These are phyloP conservation scores for Pantelozetes paolii DNA, from an alignment of 2,888 invertebrate species.

Conservation along the genomic window DNA sequence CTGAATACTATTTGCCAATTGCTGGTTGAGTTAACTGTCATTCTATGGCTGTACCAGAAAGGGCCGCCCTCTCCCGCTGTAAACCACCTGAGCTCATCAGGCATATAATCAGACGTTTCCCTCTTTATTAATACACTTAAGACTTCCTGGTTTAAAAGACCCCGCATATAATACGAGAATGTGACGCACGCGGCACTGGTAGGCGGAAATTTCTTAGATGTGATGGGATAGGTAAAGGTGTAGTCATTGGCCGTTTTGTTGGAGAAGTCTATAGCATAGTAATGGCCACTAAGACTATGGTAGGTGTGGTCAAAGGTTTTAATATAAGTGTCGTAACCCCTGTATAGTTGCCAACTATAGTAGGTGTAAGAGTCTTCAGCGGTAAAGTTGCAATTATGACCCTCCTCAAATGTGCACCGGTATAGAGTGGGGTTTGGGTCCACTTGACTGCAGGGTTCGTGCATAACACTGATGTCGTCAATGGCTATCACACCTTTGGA, in stretches of 20 bases:
- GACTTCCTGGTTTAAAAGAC: background rate
- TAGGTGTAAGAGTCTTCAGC: background rate
- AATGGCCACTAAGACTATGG: background rate
- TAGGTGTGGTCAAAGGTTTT: constrained; percentile 3
- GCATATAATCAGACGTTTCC: constrained; percentile 7
- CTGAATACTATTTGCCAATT: constrained; percentile 42
- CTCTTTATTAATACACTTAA: constrained; percentile 39
- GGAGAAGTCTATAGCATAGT: background rate
- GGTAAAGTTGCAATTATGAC: constrained; percentile 3
- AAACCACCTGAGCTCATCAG: constrained; percentile 35
- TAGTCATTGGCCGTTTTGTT: background rate
- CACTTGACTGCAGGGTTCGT: background rate
- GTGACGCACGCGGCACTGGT: constrained; percentile 40
- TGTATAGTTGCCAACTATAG: background rate
- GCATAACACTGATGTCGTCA: background rate
- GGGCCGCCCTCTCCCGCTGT: constrained; percentile 39
- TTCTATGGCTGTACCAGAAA: constrained; percentile 44
- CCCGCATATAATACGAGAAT: constrained; percentile 44
- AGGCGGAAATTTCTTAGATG: constrained; percentile 1
- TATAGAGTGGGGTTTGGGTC: background rate
- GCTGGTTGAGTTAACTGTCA: constrained; percentile 36
- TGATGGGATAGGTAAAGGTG: background rate
- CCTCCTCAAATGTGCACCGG: constrained; percentile 9
- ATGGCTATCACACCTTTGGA: background rate
- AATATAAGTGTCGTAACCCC: background rate